These are phyloP conservation scores for Iguana delicatissima DNA, from an alignment of 2,797 vertebrate species.

Conservation along the genomic window DNA sequence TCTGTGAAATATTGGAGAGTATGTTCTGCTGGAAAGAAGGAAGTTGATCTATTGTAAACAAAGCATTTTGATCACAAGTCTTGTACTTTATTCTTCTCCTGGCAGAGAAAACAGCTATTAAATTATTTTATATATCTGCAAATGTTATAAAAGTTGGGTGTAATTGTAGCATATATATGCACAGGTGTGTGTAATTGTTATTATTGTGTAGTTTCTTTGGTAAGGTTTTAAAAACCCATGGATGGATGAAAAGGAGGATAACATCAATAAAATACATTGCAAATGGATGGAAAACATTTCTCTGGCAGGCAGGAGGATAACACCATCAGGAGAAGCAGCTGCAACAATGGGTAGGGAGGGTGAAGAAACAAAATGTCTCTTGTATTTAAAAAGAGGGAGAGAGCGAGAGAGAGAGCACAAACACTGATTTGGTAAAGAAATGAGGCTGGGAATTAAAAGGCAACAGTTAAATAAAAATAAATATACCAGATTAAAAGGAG, in stretches of 20 bases:
- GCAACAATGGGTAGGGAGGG: conserved; percentile 17
- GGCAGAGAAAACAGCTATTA: background rate
- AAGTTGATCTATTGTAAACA: background rate
- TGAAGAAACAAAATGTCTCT: conserved; percentile 64
- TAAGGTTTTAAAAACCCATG: conserved; percentile 45
- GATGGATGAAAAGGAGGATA: rapidly evolving
- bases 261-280: conserved; percentile 54
- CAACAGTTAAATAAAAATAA: conserved; percentile 13
- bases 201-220: background rate
- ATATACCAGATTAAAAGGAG: background rate
- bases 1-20: no score
- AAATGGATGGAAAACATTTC: conserved; percentile 68
- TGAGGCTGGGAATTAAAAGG: conserved; percentile 45
- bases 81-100: background rate
- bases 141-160: no score
- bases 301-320: conserved; percentile 63
- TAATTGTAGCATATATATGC: no score
- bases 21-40: background rate
- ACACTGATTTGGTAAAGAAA: conserved; percentile 50
- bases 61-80: background rate
- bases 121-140: no score
- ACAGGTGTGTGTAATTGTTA: background rate
- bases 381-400: background rate
- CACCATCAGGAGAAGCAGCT: conserved; percentile 70
- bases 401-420: conserved; percentile 48